Evolutionary conservation across 2,797 vertebrate species (phyloP).

Genomic region (Vipera latastei): DNA sequence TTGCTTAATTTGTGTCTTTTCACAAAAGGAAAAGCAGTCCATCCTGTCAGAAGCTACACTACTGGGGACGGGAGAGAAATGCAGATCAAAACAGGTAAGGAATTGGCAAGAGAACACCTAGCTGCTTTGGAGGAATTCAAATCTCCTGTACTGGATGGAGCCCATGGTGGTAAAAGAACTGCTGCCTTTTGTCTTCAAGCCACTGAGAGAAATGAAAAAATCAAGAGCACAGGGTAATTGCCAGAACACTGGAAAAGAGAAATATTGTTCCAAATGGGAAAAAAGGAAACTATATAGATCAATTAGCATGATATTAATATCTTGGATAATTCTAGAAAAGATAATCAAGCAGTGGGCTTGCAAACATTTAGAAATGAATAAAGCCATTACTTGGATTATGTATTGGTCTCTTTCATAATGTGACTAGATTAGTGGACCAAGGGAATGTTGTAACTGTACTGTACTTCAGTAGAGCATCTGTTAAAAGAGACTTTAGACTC

Average conservation of each 20-base stretch:
- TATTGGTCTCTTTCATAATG: not conserved
- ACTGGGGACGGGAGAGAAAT: not conserved
- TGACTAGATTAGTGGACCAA: not conserved
- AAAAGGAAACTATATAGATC: not conserved
- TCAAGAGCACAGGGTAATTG: not conserved
- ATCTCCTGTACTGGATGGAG: not conserved
- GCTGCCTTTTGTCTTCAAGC: not conserved
- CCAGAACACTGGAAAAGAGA: not conserved
- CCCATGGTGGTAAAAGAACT: not conserved
- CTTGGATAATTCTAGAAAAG: not conserved
- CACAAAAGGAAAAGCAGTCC: not conserved
- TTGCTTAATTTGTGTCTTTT: not conserved
- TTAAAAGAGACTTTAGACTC: not conserved
- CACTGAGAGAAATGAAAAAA: not conserved
- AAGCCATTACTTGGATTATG: not conserved
- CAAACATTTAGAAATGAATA: not conserved
- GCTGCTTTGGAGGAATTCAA: not conserved
- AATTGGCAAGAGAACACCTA: not conserved
- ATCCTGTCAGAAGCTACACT: not conserved
- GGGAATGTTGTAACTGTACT: not conserved
- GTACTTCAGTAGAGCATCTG: not conserved
- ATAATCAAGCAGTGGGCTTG: not conserved
- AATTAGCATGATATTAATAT: not conserved
- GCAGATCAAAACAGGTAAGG: not conserved
- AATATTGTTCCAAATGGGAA: not conserved